phyloP scores from a whole-genome alignment of 1,140 invertebrate species.

The Archivesica marissinica region DNA sequence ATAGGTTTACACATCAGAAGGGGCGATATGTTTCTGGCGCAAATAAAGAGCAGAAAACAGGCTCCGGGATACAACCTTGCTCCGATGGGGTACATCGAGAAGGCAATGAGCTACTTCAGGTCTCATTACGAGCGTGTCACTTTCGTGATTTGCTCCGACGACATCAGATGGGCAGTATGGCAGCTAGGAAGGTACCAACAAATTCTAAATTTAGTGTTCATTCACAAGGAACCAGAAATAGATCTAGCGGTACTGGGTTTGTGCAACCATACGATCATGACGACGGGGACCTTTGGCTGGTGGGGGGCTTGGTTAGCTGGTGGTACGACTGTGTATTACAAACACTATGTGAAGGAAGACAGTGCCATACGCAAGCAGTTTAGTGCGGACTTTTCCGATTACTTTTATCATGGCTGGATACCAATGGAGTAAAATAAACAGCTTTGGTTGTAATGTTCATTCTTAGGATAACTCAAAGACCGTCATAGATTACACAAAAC shows the following conservation, averaged over 20 bases:
- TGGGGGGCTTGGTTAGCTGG: conserved; percentile 76
- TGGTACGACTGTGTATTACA: conserved; percentile 73
- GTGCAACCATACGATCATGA: conserved; percentile 77
- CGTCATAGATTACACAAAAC: too few relatives aligned
- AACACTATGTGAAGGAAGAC: conserved; percentile 51
- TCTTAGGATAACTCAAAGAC: too few relatives aligned
- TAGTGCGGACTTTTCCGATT: conserved; percentile 45
- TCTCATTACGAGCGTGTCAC: conserved; percentile 33
- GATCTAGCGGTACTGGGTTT: conserved; percentile 71
- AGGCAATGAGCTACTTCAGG: conserved; percentile 60
- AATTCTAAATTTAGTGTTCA: conserved; percentile 38
- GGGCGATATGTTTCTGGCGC: conserved; percentile 69
- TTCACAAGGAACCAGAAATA: conserved; percentile 59
- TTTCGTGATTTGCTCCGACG: conserved; percentile 68
- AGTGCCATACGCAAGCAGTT: conserved; percentile 7
- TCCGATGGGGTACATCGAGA: conserved; percentile 57
- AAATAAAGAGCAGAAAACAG: neutral
- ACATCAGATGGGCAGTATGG: conserved; percentile 51
- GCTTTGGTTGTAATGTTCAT: too few relatives aligned
- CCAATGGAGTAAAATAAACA: conserved; percentile 26
- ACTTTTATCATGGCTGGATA: conserved; percentile 49
- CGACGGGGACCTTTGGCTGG: conserved; percentile 78
- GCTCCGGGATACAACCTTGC: conserved; percentile 56
- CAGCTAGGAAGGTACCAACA: conserved; percentile 4
- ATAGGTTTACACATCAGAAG: conserved; percentile 74